Evolutionary conservation across 2,888 invertebrate genomes (phyloP), one percentile per base, ranked within the genome.

Genomic region (Idaea straminata): DNA sequence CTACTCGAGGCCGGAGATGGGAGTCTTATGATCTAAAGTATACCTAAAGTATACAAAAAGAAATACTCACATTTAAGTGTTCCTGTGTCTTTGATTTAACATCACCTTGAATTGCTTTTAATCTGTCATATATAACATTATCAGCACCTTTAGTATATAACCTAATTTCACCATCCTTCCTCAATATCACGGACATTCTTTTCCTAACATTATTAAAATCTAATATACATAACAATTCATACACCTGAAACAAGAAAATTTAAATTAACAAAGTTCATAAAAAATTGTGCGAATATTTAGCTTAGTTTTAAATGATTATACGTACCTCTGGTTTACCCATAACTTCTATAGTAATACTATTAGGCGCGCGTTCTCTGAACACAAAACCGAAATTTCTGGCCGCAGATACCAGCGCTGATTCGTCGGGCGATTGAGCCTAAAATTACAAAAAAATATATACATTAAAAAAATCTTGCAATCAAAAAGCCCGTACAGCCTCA

Each of bases 201-300:
- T 99, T 99, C 78, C 99, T 95, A 77, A 98, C 97, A 93, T 99
- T 99, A 94, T 99, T 99, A 93, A 99, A 99, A 94, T 99, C 99
- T 83, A 99, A 95, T 90, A 99, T 99, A 91, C 98, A 98, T 77
- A 99, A 94, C 79, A 99, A 94, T 89, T 99, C 98, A 92, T 99
- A 99, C 77, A 98, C 96, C 94, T 96, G 94, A 72, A 88, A 86
- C 82, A 84, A 84, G 67, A 65, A 77, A 59, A 69, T 35, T 10
- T 59, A 13, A 10, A 34, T 34, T 59, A 47, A 25, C 25, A 2
- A 25, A 7, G 5, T 47, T 0, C 47, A 47, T 10, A 13, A 7
- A 7, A 4, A 47, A 36, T 7, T 5, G n/a, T 10, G 36, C 6
- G 36, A 7, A 36, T 7, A 47, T 47, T 10, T 47, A 7, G 47